Percentiles rank a stretch among this genome's conserved stretches.
These are phyloP conservation scores for Eupsilia transversa DNA, from an alignment of 2,888 invertebrate genomes.

Conservation along the genomic window DNA sequence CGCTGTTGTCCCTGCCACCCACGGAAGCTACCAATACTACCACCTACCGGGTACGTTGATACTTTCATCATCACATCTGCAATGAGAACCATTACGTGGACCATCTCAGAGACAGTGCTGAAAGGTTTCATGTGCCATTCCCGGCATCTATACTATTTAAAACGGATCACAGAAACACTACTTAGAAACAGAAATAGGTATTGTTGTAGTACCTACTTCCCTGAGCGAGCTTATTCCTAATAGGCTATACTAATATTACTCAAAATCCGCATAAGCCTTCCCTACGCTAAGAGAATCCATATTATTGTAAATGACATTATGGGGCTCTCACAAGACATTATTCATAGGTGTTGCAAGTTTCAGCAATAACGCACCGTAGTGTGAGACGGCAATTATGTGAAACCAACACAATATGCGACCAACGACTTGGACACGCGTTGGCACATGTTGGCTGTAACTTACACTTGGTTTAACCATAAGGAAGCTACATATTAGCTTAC, in stretches of 20 bases:
- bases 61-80: background rate
- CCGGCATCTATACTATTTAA: background rate
- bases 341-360: background rate
- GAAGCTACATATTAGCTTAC: background rate
- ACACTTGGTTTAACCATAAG: constrained; percentile 4
- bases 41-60: constrained; percentile 80
- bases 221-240: background rate
- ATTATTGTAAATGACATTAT: background rate
- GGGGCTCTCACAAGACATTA: background rate
- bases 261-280: background rate
- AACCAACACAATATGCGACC: constrained; percentile 19
- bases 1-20: constrained; percentile 84
- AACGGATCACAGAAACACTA: background rate
- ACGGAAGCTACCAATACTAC: constrained; percentile 83
- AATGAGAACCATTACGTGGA: background rate
- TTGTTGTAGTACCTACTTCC: background rate
- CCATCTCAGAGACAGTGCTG: background rate
- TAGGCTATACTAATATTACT: background rate
- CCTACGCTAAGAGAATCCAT: too few relatives aligned
- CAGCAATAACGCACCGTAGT: background rate
- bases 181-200: background rate
- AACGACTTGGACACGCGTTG: background rate
- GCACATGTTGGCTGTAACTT: constrained; percentile 27
- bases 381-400: constrained; percentile 6
- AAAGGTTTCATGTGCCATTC: background rate